These are phyloP conservation scores for Drosophila testacea DNA, from an alignment of 2,888 invertebrate species.

Conservation along the genomic window DNA sequence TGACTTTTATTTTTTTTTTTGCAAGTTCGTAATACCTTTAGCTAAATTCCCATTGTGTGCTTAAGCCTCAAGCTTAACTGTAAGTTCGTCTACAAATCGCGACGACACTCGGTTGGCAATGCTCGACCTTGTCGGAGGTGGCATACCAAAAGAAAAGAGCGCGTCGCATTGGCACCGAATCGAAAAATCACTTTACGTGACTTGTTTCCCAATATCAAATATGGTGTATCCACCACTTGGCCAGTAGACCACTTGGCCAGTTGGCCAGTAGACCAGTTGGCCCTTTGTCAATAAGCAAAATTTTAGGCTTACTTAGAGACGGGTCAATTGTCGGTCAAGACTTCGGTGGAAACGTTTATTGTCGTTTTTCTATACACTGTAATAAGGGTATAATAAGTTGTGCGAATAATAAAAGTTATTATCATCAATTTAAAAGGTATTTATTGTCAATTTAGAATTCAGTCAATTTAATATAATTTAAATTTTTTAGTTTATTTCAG, in stretches of 20 bases:
- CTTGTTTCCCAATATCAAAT: constrained; percentile 60
- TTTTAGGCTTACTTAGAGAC: constrained; percentile 54
- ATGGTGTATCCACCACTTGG: constrained; percentile 22
- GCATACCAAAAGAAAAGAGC: constrained; percentile 57
- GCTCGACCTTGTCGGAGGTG: constrained; percentile 75
- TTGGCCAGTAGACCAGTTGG: constrained; percentile 20
- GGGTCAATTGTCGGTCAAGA: constrained; percentile 50
- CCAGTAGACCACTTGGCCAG: constrained; percentile 20
- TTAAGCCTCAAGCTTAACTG: constrained; percentile 35
- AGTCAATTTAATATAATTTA: too few relatives aligned
- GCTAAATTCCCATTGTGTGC: constrained; percentile 32
- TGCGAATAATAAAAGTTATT: too few relatives aligned
- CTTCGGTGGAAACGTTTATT: constrained; percentile 20
- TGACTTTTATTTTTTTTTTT: constrained; percentile 6
- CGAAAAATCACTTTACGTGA: constrained; percentile 74
- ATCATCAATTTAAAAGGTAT: too few relatives aligned
- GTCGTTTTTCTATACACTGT: constrained; percentile 29
- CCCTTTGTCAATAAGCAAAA: constrained; percentile 57
- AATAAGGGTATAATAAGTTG: background rate
- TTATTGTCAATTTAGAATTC: too few relatives aligned
- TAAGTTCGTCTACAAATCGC: constrained; percentile 46
- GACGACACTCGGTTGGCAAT: constrained; percentile 40
- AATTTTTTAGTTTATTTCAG: too few relatives aligned
- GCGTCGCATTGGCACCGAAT: constrained; percentile 73
- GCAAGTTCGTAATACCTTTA: constrained; percentile 38